Conservation (phyloP, 2,888 invertebrate genomes). For the Cepaea hortensis region DNA sequence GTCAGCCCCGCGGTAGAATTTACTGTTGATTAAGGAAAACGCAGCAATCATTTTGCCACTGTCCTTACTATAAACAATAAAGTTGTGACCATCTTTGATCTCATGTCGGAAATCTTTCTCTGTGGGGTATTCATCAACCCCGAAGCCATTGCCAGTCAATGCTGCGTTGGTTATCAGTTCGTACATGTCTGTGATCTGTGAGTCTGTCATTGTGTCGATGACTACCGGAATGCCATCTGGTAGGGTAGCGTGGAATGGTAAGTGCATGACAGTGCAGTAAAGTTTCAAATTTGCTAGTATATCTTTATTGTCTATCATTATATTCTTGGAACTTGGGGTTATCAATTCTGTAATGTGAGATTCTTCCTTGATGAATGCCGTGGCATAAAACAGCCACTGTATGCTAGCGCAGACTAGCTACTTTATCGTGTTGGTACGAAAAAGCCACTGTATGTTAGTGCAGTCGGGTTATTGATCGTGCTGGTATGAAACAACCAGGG, state of each 20-base stretch:
- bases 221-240: constrained; percentile 53
- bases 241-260: constrained; percentile 54
- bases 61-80: constrained; percentile 41
- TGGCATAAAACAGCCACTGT: neutral
- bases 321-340: neutral
- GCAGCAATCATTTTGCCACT: constrained; percentile 55
- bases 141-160: constrained; percentile 56
- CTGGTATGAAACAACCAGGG: too few relatives aligned
- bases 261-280: constrained; percentile 30
- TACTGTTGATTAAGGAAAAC: constrained; percentile 56
- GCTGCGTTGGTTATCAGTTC: constrained; percentile 55
- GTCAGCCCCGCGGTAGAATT: constrained; percentile 56
- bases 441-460: too few relatives aligned
- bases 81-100: constrained; percentile 53
- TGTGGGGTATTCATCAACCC: constrained; percentile 56
- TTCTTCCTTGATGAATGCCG: neutral
- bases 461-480: neutral
- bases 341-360: neutral
- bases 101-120: constrained; percentile 58
- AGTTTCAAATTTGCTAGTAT: neutral
- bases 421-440: neutral
- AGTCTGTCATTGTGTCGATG: constrained; percentile 55
- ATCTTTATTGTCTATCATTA: neutral
- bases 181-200: constrained; percentile 54
- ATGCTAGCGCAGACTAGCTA: neutral